phyloP scores from a whole-genome alignment of 2,888 invertebrate genomes.

The Meiosimyza platycephala region DNA sequence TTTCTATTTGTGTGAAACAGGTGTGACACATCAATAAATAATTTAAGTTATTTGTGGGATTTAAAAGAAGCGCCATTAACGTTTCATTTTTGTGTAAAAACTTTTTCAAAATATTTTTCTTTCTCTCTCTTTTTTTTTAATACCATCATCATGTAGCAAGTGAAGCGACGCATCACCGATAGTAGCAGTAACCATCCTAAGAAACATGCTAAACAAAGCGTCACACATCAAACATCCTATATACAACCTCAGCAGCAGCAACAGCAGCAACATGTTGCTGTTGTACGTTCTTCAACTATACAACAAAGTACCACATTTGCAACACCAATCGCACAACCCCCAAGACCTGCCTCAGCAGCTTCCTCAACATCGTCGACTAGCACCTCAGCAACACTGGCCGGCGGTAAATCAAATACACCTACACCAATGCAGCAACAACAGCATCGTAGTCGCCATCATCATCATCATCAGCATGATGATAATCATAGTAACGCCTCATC shows the following conservation, averaged over 20 bases:
- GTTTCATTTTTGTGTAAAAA: neutral
- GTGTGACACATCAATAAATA: no score
- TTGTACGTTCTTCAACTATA: neutral
- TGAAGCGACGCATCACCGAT: constrained; percentile 78
- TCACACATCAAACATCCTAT: constrained; percentile 57
- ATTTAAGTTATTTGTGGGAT: no score
- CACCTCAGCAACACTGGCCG: constrained; percentile 29
- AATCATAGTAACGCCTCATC: constrained; percentile 43
- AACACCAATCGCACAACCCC: constrained; percentile 23
- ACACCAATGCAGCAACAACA: constrained; percentile 38
- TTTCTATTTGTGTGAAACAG: neutral
- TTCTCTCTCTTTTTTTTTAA: constrained; percentile 28
- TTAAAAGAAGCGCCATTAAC: no score
- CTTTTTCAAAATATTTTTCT: constrained; percentile 15
- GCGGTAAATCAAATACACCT: constrained; percentile 31
- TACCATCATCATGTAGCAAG: constrained; percentile 69
- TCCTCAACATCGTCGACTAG: constrained; percentile 24
- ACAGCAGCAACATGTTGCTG: constrained; percentile 40
- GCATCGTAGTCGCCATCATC: constrained; percentile 41
- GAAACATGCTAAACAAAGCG: constrained; percentile 69
- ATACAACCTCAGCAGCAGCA: constrained; percentile 46
- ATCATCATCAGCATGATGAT: constrained; percentile 35
- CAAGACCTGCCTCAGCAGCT: constrained; percentile 24
- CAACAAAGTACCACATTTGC: constrained; percentile 19
- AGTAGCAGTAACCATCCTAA: constrained; percentile 66